A percentile compares a stretch with the other conserved stretches of the same genome.
Conservation (phyloP, 2,113 vertebrate genomes). For the Rhinogobius similis region DNA sequence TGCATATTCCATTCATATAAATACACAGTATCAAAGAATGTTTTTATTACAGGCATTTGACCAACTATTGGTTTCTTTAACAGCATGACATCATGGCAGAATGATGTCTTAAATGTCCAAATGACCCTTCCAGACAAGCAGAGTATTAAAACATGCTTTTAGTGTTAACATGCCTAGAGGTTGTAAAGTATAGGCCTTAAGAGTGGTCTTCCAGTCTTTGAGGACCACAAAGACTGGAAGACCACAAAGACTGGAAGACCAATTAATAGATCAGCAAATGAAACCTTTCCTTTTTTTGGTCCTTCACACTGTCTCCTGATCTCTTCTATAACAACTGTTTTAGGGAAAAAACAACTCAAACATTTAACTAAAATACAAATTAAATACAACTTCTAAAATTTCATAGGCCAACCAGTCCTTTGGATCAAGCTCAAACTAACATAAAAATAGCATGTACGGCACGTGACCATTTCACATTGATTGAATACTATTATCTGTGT, state of each 20-base stretch:
- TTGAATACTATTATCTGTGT: constrained; percentile 30
- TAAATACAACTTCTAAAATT: background rate
- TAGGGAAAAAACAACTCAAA: constrained; percentile 10
- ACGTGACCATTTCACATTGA: constrained; percentile 12
- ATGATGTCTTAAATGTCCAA: constrained; percentile 45
- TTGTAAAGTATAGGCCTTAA: constrained; percentile 24
- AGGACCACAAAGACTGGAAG: constrained; percentile 31
- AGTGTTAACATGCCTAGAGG: constrained; percentile 62
- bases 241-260: constrained; percentile 28
- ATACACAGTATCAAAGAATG: constrained; percentile 70
- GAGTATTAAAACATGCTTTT: constrained; percentile 71
- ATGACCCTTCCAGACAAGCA: constrained; percentile 63
- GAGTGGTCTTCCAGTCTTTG: constrained; percentile 21
- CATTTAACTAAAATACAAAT: constrained; percentile 4
- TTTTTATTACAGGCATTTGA: constrained; percentile 62
- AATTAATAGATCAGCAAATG: constrained; percentile 13
- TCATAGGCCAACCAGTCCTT: background rate
- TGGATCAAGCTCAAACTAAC: background rate
- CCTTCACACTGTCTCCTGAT: constrained; percentile 7
- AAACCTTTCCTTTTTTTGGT: constrained; percentile 21
- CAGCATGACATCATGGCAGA: constrained; percentile 2
- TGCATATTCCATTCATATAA: constrained; percentile 75
- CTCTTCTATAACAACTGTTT: constrained; percentile 13
- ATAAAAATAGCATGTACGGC: constrained; percentile 4
- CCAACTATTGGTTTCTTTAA: constrained; percentile 34